Conservation (phyloP, 2,113 vertebrate genomes). For the Nibea albiflora region DNA sequence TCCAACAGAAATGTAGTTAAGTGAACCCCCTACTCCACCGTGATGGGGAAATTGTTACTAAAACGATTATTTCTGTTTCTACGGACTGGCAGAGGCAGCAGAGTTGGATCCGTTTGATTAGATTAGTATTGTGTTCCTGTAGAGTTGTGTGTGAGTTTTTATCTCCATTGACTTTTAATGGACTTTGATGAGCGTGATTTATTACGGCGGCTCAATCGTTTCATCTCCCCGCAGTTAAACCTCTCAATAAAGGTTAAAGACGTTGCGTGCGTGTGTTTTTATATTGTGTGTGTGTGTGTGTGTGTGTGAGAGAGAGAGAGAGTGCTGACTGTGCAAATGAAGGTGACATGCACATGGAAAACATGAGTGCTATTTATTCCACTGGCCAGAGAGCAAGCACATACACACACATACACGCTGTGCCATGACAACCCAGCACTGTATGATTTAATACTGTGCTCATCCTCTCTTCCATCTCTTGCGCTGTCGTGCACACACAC, state of each 20-base stretch:
- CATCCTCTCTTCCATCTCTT: constrained; percentile 23
- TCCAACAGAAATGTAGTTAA: constrained; percentile 14
- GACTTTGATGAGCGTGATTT: constrained; percentile 41
- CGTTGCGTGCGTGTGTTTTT: constrained; percentile 30
- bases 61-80: constrained; percentile 1
- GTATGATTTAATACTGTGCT: constrained; percentile 63
- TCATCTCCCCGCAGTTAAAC: constrained; percentile 25
- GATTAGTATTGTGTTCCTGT: constrained; percentile 18
- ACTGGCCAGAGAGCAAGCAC: constrained; percentile 25
- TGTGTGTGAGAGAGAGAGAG: background rate
- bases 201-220: constrained; percentile 18
- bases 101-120: constrained; percentile 12
- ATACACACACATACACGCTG: constrained; percentile 48
- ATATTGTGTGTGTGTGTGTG: background rate
- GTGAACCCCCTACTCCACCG: background rate
- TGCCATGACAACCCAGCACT: constrained; percentile 43
- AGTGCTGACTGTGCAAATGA: constrained; percentile 48
- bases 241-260: constrained; percentile 51
- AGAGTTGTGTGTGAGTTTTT: background rate
- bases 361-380: constrained; percentile 51
- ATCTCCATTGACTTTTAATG: constrained; percentile 35
- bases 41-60: constrained; percentile 1
- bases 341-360: constrained; percentile 48
- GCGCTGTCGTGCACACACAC: background rate
- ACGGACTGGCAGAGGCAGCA: background rate